Conservation (phyloP, 2,888 invertebrate species). For the Ichneumoninae sp. region DNA sequence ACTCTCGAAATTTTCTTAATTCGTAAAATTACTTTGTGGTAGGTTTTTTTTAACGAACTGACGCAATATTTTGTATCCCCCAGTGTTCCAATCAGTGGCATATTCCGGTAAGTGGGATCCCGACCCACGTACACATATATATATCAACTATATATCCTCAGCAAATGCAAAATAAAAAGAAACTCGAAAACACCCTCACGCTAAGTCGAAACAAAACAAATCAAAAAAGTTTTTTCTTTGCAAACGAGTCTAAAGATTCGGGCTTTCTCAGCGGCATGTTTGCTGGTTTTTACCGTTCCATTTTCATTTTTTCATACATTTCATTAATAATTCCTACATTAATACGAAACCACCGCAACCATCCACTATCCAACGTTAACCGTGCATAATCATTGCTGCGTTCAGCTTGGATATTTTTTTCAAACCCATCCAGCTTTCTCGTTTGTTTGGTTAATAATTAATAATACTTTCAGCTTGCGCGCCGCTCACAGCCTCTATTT, state of each 20-base stretch:
- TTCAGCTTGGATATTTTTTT: conserved; percentile 68
- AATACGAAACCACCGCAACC: conserved; percentile 11
- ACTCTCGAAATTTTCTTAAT: conserved; percentile 27
- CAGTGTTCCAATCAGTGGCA: conserved; percentile 98
- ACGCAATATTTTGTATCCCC: conserved; percentile 85
- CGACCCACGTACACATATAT: conserved; percentile 78
- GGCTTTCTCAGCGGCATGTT: conserved; percentile 80
- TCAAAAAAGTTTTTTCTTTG: conserved; percentile 27
- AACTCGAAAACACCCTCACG: conserved; percentile 57
- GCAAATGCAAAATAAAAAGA: conserved; percentile 38
- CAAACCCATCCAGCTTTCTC: conserved; percentile 59
- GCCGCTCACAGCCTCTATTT: conserved; percentile 67
- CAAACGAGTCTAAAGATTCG: conserved; percentile 67
- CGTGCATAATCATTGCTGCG: conserved; percentile 56
- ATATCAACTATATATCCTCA: conserved; percentile 58
- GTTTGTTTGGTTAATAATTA: conserved; percentile 65
- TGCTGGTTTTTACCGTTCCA: conserved; percentile 65
- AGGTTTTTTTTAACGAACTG: conserved; percentile 78
- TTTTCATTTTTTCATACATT: conserved; percentile 44
- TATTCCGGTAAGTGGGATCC: conserved; percentile 95
- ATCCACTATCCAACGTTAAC: not conserved
- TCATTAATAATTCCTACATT: conserved; percentile 24
- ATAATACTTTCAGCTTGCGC: conserved; percentile 69
- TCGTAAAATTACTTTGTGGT: conserved; percentile 60
- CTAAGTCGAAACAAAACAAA: conserved; percentile 55